These are phyloP conservation scores for Hippocampus guttulatus DNA, from an alignment of 2,113 vertebrate genomes.

Conservation along the genomic window DNA sequence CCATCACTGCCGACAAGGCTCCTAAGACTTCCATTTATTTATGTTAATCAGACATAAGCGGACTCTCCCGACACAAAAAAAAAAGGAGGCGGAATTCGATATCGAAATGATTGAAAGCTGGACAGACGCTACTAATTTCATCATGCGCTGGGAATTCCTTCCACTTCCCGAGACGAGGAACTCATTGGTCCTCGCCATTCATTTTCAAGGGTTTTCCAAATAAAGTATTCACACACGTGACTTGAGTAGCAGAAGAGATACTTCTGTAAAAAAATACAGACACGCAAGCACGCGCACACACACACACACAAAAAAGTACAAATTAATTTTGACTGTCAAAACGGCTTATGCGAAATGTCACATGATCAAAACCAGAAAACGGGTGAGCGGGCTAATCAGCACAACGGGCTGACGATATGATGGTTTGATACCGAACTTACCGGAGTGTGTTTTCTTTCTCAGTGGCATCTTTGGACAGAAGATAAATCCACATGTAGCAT, in stretches of 20 bases:
- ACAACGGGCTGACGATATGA: too few species aligned
- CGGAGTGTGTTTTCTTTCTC: too few species aligned
- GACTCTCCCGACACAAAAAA: conserved; percentile 1
- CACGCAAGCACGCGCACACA: too few species aligned
- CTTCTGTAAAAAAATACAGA: too few species aligned
- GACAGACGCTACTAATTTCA: conserved; percentile 31
- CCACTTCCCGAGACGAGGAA: conserved; percentile 24
- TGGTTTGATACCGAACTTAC: too few species aligned
- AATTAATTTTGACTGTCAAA: too few species aligned
- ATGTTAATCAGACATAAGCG: conserved; percentile 63
- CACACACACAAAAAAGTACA: too few species aligned
- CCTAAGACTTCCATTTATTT: conserved; percentile 56
- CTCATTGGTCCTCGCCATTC: conserved; percentile 41
- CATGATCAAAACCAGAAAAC: too few species aligned
- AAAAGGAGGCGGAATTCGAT: conserved; percentile 35
- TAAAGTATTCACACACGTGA: conserved; percentile 9
- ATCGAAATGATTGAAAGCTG: conserved; percentile 46
- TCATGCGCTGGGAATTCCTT: conserved; percentile 38
- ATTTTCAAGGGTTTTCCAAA: conserved; percentile 49
- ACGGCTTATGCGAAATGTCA: too few species aligned
- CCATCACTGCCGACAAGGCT: conserved; percentile 36
- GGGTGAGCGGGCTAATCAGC: too few species aligned
- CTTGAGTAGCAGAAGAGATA: neutral
- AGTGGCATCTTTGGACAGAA: too few species aligned
- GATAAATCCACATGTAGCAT: too few species aligned